A percentile compares a stretch with the other conserved stretches of the same genome.
Conservation (phyloP, 30 jellyfish, hydroid and myxozoan genomes). For the Hydractinia symbiolongicarpus region DNA sequence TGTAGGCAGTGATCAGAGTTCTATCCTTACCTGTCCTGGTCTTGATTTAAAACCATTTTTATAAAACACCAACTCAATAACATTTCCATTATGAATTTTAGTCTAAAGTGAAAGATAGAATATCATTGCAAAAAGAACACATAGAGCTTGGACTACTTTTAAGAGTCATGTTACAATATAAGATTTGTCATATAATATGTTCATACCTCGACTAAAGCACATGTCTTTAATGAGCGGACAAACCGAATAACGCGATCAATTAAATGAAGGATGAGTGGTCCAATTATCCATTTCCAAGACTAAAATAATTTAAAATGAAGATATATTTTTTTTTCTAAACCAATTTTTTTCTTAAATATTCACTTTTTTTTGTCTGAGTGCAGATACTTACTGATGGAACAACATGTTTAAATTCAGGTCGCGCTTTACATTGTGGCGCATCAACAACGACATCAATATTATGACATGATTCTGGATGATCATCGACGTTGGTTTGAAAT, state of each 20-base stretch:
- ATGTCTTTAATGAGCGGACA: conserved; percentile 19
- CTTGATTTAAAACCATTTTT: conserved; percentile 62
- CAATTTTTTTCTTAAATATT: neutral
- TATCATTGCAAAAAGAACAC: neutral
- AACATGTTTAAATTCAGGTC: conserved; percentile 44
- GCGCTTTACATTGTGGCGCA: conserved; percentile 30
- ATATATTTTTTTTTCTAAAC: neutral
- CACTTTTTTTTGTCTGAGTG: neutral
- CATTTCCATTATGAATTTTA: conserved; percentile 63
- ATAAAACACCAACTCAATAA: conserved; percentile 55
- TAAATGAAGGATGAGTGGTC: conserved; percentile 46
- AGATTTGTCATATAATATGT: neutral
- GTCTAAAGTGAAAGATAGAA: conserved; percentile 29
- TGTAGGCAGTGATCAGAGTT: neutral
- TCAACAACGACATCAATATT: conserved; percentile 17
- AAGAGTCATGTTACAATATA: neutral
- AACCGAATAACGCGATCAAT: conserved; percentile 53
- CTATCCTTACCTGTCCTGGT: conserved; percentile 80
- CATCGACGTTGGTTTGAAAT: conserved; percentile 55
- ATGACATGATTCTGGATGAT: conserved; percentile 41
- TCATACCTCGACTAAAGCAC: conserved; percentile 13
- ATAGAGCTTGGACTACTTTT: neutral
- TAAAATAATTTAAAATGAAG: neutral
- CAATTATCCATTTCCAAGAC: conserved; percentile 91
- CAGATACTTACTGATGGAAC: conserved; percentile 48